Conservation (phyloP, 2,888 invertebrate genomes). For the Hydriomena furcata region DNA sequence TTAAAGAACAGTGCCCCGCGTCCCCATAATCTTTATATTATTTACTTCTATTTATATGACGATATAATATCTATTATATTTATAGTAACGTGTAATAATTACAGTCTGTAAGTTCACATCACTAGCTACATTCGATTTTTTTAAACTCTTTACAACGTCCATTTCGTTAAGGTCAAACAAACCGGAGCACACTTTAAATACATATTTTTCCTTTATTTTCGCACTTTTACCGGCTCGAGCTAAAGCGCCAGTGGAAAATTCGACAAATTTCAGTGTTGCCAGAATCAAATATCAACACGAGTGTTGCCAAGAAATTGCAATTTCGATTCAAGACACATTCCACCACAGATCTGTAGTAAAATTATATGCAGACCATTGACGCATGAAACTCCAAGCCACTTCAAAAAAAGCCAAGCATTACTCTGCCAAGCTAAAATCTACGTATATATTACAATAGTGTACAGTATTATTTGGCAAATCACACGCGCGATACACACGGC, state of each 20-base stretch:
- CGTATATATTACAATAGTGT: constrained; percentile 21
- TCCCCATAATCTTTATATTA: constrained; percentile 45
- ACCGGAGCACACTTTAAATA: constrained; percentile 48
- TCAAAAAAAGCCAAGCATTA: constrained; percentile 25
- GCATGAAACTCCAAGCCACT: constrained; percentile 2
- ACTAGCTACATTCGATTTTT: constrained; percentile 57
- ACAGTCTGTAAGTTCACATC: constrained; percentile 60
- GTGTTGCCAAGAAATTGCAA: not conserved
- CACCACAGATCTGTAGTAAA: no score
- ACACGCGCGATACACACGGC: not conserved
- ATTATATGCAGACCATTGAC: not conserved
- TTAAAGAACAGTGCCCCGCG: constrained; percentile 53
- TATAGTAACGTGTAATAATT: constrained; percentile 60
- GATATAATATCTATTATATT: constrained; percentile 61
- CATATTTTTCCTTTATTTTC: constrained; percentile 19
- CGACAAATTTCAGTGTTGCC: not conserved
- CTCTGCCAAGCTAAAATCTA: constrained; percentile 23
- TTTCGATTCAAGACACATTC: not conserved
- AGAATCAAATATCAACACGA: not conserved
- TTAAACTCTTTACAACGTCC: constrained; percentile 56
- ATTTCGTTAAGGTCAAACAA: constrained; percentile 49
- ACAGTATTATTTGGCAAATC: constrained; percentile 19
- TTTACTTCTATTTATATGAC: constrained; percentile 60
- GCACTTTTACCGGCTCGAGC: constrained; percentile 32
- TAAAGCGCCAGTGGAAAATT: constrained; percentile 15